Conservation (phyloP, 92 coral and sea anemone species). For the Zoanthus sociatus region DNA sequence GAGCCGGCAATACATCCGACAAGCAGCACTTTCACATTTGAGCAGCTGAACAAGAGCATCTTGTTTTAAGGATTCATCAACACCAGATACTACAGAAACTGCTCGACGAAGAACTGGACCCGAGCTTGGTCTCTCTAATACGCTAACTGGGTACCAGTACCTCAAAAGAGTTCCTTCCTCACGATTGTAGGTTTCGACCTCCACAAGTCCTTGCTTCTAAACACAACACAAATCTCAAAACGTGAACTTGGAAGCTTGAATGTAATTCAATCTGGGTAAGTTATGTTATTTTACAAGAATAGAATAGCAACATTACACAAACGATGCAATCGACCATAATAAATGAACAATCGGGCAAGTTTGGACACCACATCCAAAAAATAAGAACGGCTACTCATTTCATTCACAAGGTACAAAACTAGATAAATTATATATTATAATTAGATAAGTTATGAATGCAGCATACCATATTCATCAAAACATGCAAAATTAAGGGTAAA, state of each 20-base stretch:
- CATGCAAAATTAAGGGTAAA: too few relatives aligned
- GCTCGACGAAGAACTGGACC: conserved; percentile 80
- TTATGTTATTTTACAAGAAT: too few relatives aligned
- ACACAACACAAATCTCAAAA: neutral
- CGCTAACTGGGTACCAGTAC: conserved; percentile 93
- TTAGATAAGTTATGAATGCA: too few relatives aligned
- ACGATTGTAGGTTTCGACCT: conserved; percentile 92
- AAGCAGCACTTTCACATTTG: conserved; percentile 69
- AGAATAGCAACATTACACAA: too few relatives aligned
- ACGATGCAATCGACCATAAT: too few relatives aligned
- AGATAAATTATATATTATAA: too few relatives aligned
- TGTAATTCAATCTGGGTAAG: too few relatives aligned
- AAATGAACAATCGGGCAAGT: too few relatives aligned
- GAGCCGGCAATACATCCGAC: conserved; percentile 83
- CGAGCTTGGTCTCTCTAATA: conserved; percentile 76
- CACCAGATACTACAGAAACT: conserved; percentile 76
- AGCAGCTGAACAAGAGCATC: conserved; percentile 81
- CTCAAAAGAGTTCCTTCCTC: conserved; percentile 94
- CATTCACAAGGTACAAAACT: too few relatives aligned
- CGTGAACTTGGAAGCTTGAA: neutral
- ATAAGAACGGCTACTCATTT: too few relatives aligned
- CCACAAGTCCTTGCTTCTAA: conserved; percentile 78
- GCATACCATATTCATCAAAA: too few relatives aligned
- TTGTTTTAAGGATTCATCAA: conserved; percentile 73
- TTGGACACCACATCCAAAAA: too few relatives aligned